Conservation (phyloP, 2,888 invertebrate species). For the Meganola albula region DNA sequence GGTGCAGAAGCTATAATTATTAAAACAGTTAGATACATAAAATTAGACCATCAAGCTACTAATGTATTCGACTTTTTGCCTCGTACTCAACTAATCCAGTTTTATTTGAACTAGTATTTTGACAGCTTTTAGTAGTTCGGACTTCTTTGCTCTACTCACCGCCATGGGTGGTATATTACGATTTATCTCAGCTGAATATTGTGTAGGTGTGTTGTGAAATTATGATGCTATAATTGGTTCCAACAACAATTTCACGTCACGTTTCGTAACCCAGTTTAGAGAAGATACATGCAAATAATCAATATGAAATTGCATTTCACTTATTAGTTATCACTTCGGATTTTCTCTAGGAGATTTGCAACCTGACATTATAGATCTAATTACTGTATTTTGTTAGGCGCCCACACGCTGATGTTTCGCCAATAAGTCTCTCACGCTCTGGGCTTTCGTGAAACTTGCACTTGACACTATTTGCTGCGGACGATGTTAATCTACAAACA, state of each 20-base stretch:
- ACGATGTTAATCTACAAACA: conserved; percentile 17
- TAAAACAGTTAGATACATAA: neutral
- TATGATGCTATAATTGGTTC: conserved; percentile 15
- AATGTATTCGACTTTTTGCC: no score
- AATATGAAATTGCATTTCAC: conserved; percentile 28
- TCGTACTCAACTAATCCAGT: no score
- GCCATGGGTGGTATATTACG: no score
- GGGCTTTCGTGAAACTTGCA: conserved; percentile 24
- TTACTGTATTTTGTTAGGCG: conserved; percentile 26
- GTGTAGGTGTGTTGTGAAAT: no score
- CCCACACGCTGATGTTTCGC: conserved; percentile 24
- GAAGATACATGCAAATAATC: conserved; percentile 17
- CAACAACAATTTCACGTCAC: conserved; percentile 10
- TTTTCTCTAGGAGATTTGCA: conserved; percentile 25
- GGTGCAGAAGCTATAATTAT: conserved; percentile 5
- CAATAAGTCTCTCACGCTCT: conserved; percentile 33
- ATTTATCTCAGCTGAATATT: no score
- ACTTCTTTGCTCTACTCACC: no score
- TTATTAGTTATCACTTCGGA: conserved; percentile 25
- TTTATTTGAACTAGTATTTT: no score
- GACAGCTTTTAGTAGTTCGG: no score
- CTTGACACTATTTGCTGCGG: conserved; percentile 39
- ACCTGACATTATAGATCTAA: conserved; percentile 23
- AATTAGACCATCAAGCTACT: no score
- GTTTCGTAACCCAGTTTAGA: conserved; percentile 14